Evolutionary conservation across 2,113 vertebrate genomes (phyloP).

Genomic region (Equus przewalskii): DNA sequence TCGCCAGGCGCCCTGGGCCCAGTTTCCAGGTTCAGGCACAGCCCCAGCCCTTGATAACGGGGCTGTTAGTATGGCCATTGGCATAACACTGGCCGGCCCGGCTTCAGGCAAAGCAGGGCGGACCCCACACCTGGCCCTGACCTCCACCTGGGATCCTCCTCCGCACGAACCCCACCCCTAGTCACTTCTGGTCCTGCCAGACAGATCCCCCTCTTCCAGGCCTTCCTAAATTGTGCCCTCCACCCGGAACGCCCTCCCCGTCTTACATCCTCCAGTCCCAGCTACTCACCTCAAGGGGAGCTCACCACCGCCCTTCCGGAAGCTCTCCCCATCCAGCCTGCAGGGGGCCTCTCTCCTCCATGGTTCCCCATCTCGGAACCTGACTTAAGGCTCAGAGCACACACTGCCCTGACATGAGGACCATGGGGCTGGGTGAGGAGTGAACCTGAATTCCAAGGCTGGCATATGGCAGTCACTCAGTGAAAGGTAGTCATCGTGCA

Average conservation of each 20-base stretch:
- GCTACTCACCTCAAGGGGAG: background rate
- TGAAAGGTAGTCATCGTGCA: background rate
- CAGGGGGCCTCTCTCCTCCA: background rate
- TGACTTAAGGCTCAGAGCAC: background rate
- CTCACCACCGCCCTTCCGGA: background rate
- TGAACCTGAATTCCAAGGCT: background rate
- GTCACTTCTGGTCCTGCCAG: background rate
- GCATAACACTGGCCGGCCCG: background rate
- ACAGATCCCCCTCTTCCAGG: background rate
- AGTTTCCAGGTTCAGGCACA: background rate
- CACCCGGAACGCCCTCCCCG: background rate
- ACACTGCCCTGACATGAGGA: background rate
- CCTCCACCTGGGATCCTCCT: background rate
- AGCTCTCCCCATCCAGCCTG: background rate
- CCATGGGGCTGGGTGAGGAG: rapidly evolving
- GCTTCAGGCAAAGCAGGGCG: background rate
- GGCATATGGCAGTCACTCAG: background rate
- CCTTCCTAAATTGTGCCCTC: background rate
- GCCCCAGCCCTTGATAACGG: too few species aligned
- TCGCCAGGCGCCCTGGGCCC: background rate
- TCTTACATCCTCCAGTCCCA: background rate
- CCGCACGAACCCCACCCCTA: rapidly evolving
- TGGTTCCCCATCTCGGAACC: background rate
- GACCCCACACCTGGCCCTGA: background rate
- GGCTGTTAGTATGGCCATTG: background rate